Evolutionary conservation across 2,797 vertebrate species (phyloP), one percentile per base, ranked within the genome.

Genomic region (Pangasius djambal): DNA sequence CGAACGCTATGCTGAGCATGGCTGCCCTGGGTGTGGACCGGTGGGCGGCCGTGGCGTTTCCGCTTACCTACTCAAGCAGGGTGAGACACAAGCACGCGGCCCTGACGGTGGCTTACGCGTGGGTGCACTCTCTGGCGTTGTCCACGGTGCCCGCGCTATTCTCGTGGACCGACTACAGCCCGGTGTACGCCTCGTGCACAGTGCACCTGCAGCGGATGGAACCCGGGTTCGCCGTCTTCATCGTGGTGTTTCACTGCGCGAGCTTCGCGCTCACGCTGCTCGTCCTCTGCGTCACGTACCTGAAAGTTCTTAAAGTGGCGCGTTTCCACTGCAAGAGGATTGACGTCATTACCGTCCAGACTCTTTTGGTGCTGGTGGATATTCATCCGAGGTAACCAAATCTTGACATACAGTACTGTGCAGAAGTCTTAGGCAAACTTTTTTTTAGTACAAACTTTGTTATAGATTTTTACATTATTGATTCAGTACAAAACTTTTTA

Each of bases 321-420:
- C 93, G 96, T 28, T 97, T 96, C 87, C 97, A 96, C 93, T 97
- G 97, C 94, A 96, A 95, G 92, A 92, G 94, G 93, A 96, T 97
- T 88, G 95, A 97, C n/a, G 92, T 97, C 3, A 96, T 97, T 67
- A 96, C 97, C 3, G 95, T 96, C 94, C 97, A 97, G 93, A 96
- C 95, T 4, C 95, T 97, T 87, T 94, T 97, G 59, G 94, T 97
- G 93, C 93, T 97, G 86, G 96, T 97, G 18, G 97, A 97, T 89
- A 96, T 97, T 81, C 97, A 95, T 74, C 95, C 95, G 65, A 95
- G 95, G 95, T 95, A 93, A 57, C n/a, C 28, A 1, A n/a, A 22
- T 31, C n/a, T 15, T 16, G 67, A 34, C 67, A 2, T 25, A 48
- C 8, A 48, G 48, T 48, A 48, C 48, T 48, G 7, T 48, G 48